Evolutionary conservation across 53 echinoderm and acorn worm species (phyloP), one percentile per base, ranked within the genome.

Genomic region (Hippasteria phrygiana): DNA sequence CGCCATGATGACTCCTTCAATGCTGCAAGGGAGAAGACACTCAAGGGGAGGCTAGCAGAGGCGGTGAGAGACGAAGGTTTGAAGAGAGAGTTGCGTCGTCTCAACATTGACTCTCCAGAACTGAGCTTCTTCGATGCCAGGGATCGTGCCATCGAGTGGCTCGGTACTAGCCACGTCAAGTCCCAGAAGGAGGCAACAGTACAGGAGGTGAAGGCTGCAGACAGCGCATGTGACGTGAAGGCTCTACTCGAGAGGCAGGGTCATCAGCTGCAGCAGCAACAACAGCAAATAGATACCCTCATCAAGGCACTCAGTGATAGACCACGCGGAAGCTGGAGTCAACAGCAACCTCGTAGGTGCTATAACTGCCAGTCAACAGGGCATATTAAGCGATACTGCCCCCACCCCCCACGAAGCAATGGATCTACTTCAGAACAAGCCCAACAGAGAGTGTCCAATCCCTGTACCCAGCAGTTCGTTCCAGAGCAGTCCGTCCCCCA

Each of bases 91-190:
- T n/a, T n/a, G n/a, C n/a, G n/a, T n/a, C n/a, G n/a, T n/a, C n/a
- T n/a, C n/a, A n/a, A n/a, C n/a, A n/a, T n/a, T n/a, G n/a, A n/a
- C n/a, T n/a, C n/a, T n/a, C n/a, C n/a, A n/a, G n/a, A n/a, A n/a
- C n/a, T 90, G 34, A 74, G 37, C 6, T 90, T 84, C 75, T 90
- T 92, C 62, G 55, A 89, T 59, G 62, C 56, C 0, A 54, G 93
- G 37, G 88, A 92, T 26, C 45, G 83, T 56, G 92, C 88, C 48
- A 42, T 92, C 7, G 92, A 88, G 12, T 92, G 92, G 92, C 73
- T 92, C 34, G 92, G 92, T 13, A 47, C 70, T 28, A 34, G 27
- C 32, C 53, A 1, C 1, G 62, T 24, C 65, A 7, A 45, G 29
- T 46, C 72, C 22, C 88, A 74, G 83, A 81, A 88, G 28, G 88